Percentiles rank a stretch among this genome's conserved stretches.
Conservation (phyloP, 2,888 invertebrate species). For the Hartigia nigra region DNA sequence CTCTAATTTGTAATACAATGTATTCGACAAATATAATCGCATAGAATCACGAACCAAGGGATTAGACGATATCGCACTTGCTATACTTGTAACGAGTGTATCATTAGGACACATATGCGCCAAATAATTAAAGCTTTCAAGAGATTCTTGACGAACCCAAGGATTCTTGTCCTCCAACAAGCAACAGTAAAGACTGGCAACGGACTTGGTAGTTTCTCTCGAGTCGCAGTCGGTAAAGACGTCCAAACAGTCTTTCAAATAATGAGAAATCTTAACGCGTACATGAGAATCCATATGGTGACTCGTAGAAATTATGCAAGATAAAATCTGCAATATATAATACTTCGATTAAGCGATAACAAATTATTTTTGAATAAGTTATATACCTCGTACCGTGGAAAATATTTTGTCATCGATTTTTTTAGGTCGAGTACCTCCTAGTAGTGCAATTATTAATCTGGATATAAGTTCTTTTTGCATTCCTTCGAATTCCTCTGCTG, state of each 20-base stretch:
- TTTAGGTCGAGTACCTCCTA: slow-evolving; percentile 33
- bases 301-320: background rate
- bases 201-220: background rate
- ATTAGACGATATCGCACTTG: slow-evolving; percentile 37
- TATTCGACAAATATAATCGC: slow-evolving; percentile 47
- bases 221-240: slow-evolving; percentile 23
- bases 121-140: slow-evolving; percentile 54
- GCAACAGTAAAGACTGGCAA: slow-evolving; percentile 32
- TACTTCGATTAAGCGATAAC: background rate
- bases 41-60: slow-evolving; percentile 40
- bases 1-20: slow-evolving; percentile 27
- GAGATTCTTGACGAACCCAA: slow-evolving; percentile 51
- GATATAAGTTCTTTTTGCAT: slow-evolving; percentile 37
- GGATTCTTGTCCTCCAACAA: slow-evolving; percentile 48
- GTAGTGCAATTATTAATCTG: slow-evolving; percentile 39
- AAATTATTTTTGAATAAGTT: background rate
- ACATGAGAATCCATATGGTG: slow-evolving; percentile 28
- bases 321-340: background rate
- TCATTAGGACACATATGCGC: slow-evolving; percentile 45
- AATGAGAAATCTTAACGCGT: slow-evolving; percentile 40
- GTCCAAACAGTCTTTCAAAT: slow-evolving; percentile 36
- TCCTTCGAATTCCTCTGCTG: slow-evolving; percentile 43
- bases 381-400: slow-evolving; percentile 30
- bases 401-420: slow-evolving; percentile 28
- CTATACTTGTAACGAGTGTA: slow-evolving; percentile 46